Evolutionary conservation across 1,140 invertebrate species (phyloP), one percentile per base, ranked within the genome.

Genomic region (Musca domestica): DNA sequence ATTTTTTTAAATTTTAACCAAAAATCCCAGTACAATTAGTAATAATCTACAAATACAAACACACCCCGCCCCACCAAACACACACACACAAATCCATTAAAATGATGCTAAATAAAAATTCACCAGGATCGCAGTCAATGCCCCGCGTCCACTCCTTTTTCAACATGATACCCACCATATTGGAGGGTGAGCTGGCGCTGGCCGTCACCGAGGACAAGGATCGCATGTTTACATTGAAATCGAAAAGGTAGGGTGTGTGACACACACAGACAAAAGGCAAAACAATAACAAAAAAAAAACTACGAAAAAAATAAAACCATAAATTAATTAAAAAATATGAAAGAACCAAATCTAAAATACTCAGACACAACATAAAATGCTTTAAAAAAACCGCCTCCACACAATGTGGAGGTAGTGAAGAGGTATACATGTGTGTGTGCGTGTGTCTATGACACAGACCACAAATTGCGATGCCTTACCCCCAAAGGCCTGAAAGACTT

Each of bases 91-190:
- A 41, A 48, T n/a, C 23, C 41, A 34, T 7, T 3, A 23, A 76
- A 70, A 80, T 80, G 77, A 80, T 80, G 77, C 56, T 80, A 19
- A 80, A 80, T 66, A 80, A 80, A 67, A 77, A 80, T 22, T 77
- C 77, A 64, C 76, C 71, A 10, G 71, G 72, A 41, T 80, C 77
- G 71, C 76, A 73, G 54, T 80, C 77, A 58, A 71, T 80, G 77
- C 77, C 77, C 68, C 77, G 77, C 34, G 77, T 80, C 46, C 77
- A 80, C 63, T 80, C 77, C 27, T 80, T 80, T 64, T 80, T 80
- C 74, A 80, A 80, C 46, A 80, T 77, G 76, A 80, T 80, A 72
- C 77, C 77, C 5, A 75, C 77, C 56, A 78, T 80, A 56, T 67
- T 80, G 73, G 76, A 80, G 71, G 75, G 76, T 64, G 78, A 80